Percentiles rank a stretch among this genome's conserved stretches.
phyloP scores from a whole-genome alignment of 2,113 vertebrate genomes.

The Alectura lathami region DNA sequence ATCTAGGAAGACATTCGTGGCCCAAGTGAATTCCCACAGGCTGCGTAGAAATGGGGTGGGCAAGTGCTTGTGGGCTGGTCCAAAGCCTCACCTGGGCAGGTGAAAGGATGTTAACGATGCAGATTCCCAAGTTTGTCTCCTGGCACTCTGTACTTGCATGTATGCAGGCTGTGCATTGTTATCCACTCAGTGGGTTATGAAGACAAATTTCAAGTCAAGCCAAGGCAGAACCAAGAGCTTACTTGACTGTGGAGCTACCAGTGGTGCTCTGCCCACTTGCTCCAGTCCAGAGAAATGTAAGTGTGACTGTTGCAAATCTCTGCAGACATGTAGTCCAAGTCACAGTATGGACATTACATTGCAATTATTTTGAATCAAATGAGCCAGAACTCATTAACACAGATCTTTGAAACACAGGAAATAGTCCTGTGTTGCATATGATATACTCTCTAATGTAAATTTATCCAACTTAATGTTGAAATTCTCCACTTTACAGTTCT shows the following conservation, averaged over 20 bases:
- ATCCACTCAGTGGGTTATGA: background rate
- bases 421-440: background rate
- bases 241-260: fast-evolving
- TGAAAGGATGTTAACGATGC: fast-evolving
- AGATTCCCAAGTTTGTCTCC: background rate
- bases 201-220: background rate
- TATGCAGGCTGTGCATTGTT: fast-evolving
- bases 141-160: fast-evolving
- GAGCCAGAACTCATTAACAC: background rate
- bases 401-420: background rate
- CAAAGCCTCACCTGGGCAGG: background rate
- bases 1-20: background rate
- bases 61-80: background rate
- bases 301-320: background rate
- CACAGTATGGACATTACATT: background rate
- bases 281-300: background rate
- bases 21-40: background rate
- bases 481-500: background rate
- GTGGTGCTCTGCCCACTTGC: background rate
- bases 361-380: background rate
- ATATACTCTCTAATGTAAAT: background rate
- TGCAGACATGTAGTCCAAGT: fast-evolving
- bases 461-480: background rate
- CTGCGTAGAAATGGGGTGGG: background rate
- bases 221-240: background rate